A percentile compares a stretch with the other conserved stretches of the same genome.
These are phyloP conservation scores for Oligia fasciuncula DNA, from an alignment of 2,888 invertebrate genomes.

Conservation along the genomic window DNA sequence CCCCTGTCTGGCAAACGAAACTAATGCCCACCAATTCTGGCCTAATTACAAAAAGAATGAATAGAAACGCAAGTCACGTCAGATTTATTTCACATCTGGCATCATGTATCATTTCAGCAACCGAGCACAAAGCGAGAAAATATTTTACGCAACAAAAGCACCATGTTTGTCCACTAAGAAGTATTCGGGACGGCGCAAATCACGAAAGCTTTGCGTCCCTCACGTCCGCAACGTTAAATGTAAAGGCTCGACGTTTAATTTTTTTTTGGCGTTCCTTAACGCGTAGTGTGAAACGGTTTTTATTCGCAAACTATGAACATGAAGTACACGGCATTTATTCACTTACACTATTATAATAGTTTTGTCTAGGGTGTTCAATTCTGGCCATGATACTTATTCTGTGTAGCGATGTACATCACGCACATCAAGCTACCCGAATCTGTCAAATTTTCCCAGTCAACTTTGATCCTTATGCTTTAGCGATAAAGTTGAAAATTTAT, in stretches of 20 bases:
- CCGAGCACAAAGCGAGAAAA: conserved; percentile 46
- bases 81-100: conserved; percentile 41
- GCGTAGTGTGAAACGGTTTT: conserved; percentile 22
- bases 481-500: too few species aligned
- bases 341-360: background rate
- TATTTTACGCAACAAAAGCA: conserved; percentile 50
- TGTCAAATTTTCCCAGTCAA: too few species aligned
- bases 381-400: background rate
- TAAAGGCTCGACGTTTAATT: conserved; percentile 47
- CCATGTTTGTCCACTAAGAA: conserved; percentile 51
- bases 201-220: conserved; percentile 50
- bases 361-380: background rate
- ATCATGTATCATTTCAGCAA: conserved; percentile 50
- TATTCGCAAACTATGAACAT: background rate
- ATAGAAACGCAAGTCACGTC: conserved; percentile 9
- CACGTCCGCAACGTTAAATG: conserved; percentile 52
- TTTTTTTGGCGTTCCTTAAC: conserved; percentile 36
- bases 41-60: conserved; percentile 23
- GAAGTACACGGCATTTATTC: background rate
- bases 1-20: background rate
- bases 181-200: conserved; percentile 58
- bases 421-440: too few species aligned
- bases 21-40: background rate
- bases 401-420: background rate
- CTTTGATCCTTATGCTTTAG: too few species aligned